Evolutionary conservation across 2,888 invertebrate species (phyloP), one percentile per base, ranked within the genome.

Genomic region (Drosophila suboccidentalis): DNA sequence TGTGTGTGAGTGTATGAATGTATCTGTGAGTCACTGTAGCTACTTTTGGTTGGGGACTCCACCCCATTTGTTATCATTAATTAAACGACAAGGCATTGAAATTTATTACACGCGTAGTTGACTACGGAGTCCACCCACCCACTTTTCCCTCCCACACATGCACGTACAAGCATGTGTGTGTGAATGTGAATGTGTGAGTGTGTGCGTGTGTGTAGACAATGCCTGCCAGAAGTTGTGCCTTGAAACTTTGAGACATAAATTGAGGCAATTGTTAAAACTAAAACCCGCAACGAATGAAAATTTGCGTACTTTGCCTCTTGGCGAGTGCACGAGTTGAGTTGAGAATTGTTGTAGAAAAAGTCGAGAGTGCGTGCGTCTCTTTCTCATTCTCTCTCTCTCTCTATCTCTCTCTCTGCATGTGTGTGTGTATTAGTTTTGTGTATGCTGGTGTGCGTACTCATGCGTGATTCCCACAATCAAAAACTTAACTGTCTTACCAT

Each of bases 401-500:
- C 32, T n/a, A 4, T 22, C 22, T 22, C n/a, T 19, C n/a, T 22
- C 11, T 6, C 1, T 11, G 9, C 15, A 2, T 55, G 13, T 49
- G 17, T 54, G 44, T 50, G 46, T 43, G 19, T 39, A 57, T 58
- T 44, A 44, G 55, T 36, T 44, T 36, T 68, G 44, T 63, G 63
- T 60, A 53, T 81, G 64, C 64, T 70, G 61, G 81, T 84, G 79
- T 87, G 87, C 70, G 87, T 80, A 82, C 85, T 83, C 86, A 86
- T 86, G 90, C 90, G 89, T 86, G 86, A 86, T 86, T 86, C 89
- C 89, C 82, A 87, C 90, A 87, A 90, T 87, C 86, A 90, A 90
- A 87, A 90, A 87, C 86, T 87, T 90, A 90, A 90, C 90, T 89
- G 89, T 87, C 86, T 87, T 87, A 74, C 86, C 90, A 90, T 90